These are phyloP conservation scores for Sibirionetta formosa DNA, from an alignment of 2,797 vertebrate species.

Conservation along the genomic window DNA sequence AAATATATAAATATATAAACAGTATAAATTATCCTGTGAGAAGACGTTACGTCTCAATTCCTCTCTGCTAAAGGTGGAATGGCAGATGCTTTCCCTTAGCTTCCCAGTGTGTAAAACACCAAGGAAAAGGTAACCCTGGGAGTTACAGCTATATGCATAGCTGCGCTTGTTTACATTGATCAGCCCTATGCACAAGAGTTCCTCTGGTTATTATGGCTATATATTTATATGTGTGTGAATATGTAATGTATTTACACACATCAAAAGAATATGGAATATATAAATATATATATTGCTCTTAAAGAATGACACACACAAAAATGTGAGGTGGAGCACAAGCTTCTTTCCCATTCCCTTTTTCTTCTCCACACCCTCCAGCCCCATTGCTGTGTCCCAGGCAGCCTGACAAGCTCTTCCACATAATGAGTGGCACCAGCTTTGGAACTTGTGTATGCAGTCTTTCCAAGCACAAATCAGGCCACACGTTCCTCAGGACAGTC, in stretches of 20 bases:
- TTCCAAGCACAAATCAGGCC: neutral
- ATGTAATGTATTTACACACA: neutral
- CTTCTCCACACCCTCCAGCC: neutral
- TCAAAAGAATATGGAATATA: neutral
- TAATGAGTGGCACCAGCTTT: neutral
- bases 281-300: neutral
- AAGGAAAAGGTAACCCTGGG: neutral
- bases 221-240: neutral
- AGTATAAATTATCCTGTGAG: neutral
- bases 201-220: neutral
- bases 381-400: neutral
- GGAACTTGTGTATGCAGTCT: neutral
- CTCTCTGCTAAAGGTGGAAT: neutral
- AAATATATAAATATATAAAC: neutral
- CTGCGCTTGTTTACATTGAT: neutral
- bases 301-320: neutral
- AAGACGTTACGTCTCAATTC: neutral
- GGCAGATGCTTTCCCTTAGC: neutral
- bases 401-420: neutral
- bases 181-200: neutral
- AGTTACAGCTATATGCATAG: neutral
- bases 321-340: fast-evolving
- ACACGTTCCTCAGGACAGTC: neutral
- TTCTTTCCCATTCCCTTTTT: neutral
- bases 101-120: neutral